Percentiles rank a stretch among this genome's conserved stretches.
Conservation (phyloP, 2,113 vertebrate genomes). For the Rissa tridactyla region DNA sequence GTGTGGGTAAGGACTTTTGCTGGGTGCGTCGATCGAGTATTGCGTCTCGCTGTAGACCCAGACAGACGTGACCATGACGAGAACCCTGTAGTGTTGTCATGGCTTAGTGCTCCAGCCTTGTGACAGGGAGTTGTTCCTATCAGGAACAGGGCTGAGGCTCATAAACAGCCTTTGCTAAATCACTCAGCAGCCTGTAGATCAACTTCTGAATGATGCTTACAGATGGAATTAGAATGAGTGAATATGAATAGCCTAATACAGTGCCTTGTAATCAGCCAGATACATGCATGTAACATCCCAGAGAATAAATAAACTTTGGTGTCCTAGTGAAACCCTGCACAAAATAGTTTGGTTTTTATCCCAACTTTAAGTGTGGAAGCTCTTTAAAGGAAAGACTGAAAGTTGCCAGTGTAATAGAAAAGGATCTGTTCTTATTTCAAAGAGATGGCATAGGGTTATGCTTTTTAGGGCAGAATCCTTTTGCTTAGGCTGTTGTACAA, state of each 20-base stretch:
- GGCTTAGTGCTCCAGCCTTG: not conserved
- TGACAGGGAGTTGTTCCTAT: not conserved
- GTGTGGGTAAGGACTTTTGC: not conserved
- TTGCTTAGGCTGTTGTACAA: not conserved
- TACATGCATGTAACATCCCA: not conserved
- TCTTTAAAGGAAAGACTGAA: not conserved
- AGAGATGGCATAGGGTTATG: not conserved
- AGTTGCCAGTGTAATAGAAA: not conserved
- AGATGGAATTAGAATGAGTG: not conserved
- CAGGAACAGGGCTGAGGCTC: not conserved
- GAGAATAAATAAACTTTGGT: not conserved
- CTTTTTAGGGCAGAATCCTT: not conserved
- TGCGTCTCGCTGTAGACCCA: not conserved
- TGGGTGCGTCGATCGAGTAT: not conserved
- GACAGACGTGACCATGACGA: fast-evolving
- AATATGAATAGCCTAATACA: too few relatives aligned
- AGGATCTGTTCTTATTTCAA: not conserved
- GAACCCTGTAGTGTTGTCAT: not conserved
- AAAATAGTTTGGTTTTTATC: not conserved
- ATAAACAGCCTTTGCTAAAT: not conserved
- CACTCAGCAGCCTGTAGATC: not conserved
- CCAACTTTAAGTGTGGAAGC: not conserved
- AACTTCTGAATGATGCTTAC: not conserved
- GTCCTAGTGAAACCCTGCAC: not conserved
- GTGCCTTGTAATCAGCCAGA: not conserved